These are phyloP conservation scores for Pseudoips prasinana DNA, from an alignment of 2,888 invertebrate species.

Conservation along the genomic window DNA sequence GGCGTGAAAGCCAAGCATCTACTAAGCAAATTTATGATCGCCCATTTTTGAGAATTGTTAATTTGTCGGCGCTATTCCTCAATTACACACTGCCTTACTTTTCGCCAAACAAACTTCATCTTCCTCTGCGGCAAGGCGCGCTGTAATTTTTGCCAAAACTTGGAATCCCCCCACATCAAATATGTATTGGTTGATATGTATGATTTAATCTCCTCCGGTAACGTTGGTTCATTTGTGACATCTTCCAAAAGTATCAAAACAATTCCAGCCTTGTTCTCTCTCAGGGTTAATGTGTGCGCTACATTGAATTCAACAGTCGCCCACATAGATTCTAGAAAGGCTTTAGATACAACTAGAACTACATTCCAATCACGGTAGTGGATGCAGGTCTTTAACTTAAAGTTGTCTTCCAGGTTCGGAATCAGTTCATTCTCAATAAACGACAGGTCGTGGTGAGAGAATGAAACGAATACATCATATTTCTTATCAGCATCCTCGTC, in stretches of 20 bases:
- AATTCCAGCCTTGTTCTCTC: conserved; percentile 83
- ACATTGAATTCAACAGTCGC: conserved; percentile 84
- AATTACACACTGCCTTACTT: too few relatives aligned
- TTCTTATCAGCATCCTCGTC: conserved; percentile 17
- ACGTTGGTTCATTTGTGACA: conserved; percentile 73
- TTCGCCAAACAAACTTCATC: conserved; percentile 13
- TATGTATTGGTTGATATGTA: conserved; percentile 90
- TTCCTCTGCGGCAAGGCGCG: conserved; percentile 82
- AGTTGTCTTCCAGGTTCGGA: conserved; percentile 17
- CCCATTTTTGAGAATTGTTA: too few relatives aligned
- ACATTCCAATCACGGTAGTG: conserved; percentile 19
- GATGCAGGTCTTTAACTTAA: conserved; percentile 13
- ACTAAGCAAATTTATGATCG: too few relatives aligned
- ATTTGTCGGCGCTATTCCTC: too few relatives aligned
- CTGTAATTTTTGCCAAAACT: conserved; percentile 89
- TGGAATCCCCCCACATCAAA: conserved; percentile 89
- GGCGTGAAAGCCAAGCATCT: too few relatives aligned
- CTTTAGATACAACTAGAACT: conserved; percentile 30
- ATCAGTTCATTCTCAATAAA: conserved; percentile 5
- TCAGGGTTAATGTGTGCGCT: conserved; percentile 67
- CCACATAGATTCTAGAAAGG: conserved; percentile 68
- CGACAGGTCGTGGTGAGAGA: conserved; percentile 13
- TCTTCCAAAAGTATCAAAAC: conserved; percentile 84
- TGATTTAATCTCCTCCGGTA: conserved; percentile 69
- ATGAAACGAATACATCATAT: conserved; percentile 13